Percentiles rank a stretch among this genome's conserved stretches.
Evolutionary conservation across 1,140 invertebrate genomes (phyloP).

Genomic region (Panonychus citri): DNA sequence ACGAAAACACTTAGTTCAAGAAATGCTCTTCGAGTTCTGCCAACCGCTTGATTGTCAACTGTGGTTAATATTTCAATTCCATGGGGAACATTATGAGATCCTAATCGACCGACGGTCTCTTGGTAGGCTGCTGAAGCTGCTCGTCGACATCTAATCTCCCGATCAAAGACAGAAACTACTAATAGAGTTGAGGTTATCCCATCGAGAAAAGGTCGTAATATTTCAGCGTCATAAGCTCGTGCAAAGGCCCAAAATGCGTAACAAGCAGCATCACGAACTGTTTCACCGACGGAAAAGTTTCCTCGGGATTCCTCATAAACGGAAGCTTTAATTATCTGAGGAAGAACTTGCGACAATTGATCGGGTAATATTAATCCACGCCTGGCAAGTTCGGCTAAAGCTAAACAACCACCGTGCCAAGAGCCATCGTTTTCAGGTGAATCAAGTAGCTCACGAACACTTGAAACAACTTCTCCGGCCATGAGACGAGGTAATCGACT

Average conservation of each 20-base stretch:
- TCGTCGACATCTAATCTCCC: constrained; percentile 67
- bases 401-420: constrained; percentile 89
- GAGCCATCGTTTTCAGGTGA: constrained; percentile 56
- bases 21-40: constrained; percentile 58
- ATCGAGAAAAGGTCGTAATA: constrained; percentile 57
- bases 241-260: constrained; percentile 98
- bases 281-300: constrained; percentile 56
- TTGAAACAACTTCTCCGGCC: constrained; percentile 73
- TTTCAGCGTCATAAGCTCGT: constrained; percentile 56
- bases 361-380: constrained; percentile 65
- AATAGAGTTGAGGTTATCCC: constrained; percentile 53
- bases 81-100: constrained; percentile 55
- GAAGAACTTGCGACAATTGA: constrained; percentile 54
- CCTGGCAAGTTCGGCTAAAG: constrained; percentile 84
- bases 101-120: constrained; percentile 94
- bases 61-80: constrained; percentile 84
- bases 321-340: constrained; percentile 50
- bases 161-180: constrained; percentile 69
- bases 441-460: constrained; percentile 42
- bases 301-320: constrained; percentile 76
- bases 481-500: constrained; percentile 59
- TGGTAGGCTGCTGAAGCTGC: constrained; percentile 92
- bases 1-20: constrained; percentile 45
- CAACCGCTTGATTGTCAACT: constrained; percentile 89
- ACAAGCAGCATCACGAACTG: constrained; percentile 87